A percentile compares a stretch with the other conserved stretches of the same genome.
These are phyloP conservation scores for Tragelaphus strepsiceros DNA, from an alignment of 2,113 vertebrate genomes.

Conservation along the genomic window DNA sequence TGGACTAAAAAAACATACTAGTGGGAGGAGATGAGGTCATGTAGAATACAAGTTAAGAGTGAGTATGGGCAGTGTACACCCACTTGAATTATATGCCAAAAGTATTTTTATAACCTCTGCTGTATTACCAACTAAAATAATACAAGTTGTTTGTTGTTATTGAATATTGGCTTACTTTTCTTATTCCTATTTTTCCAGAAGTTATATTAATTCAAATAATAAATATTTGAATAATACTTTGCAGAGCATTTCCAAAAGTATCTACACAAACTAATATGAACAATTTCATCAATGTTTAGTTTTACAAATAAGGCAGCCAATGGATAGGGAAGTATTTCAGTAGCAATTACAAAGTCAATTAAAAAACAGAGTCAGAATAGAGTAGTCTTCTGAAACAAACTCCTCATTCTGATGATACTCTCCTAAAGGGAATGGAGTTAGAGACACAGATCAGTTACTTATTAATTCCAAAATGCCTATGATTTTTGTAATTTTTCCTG, in stretches of 20 bases:
- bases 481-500: background rate
- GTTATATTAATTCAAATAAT: background rate
- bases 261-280: background rate
- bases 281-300: background rate
- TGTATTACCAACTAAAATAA: background rate
- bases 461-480: background rate
- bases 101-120: constrained; percentile 5
- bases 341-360: background rate
- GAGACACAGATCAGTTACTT: background rate
- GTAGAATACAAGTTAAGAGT: background rate
- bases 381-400: background rate
- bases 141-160: background rate
- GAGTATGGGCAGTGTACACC: background rate
- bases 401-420: background rate
- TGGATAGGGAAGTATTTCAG: background rate
- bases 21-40: constrained; percentile 22
- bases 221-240: background rate
- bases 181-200: background rate
- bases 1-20: background rate
- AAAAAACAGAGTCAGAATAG: background rate
- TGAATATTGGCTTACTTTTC: background rate
- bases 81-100: background rate
- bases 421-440: background rate
- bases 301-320: background rate
- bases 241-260: background rate